Percentiles rank a stretch among this genome's conserved stretches.
Conservation (phyloP, 2,888 invertebrate genomes). For the Halocaridina rubra region DNA sequence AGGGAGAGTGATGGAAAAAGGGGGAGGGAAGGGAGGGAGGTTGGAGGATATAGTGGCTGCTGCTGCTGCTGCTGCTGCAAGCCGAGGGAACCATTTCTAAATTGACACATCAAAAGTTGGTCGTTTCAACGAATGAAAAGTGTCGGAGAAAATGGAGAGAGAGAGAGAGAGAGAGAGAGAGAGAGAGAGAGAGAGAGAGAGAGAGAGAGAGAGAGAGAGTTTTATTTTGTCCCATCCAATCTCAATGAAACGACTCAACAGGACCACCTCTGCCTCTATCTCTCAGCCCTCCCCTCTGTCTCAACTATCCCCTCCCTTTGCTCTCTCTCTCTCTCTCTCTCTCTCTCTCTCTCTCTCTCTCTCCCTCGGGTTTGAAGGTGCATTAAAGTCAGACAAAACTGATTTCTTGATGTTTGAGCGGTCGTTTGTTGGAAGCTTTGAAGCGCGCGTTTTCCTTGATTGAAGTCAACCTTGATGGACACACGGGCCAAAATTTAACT, state of each 20-base stretch:
- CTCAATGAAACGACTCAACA: slow-evolving; percentile 47
- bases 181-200: background rate
- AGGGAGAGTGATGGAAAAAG: background rate
- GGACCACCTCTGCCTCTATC: background rate
- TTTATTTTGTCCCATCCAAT: slow-evolving; percentile 51
- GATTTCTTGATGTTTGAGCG: slow-evolving; percentile 51
- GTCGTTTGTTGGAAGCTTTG: slow-evolving; percentile 37
- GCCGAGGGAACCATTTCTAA: background rate
- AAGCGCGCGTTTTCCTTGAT: slow-evolving; percentile 42
- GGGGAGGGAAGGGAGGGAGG: background rate
- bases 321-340: background rate
- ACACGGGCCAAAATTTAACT: background rate
- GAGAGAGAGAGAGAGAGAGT: slow-evolving; percentile 4
- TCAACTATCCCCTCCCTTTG: no score
- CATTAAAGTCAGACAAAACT: slow-evolving; percentile 53
- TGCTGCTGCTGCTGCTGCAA: slow-evolving; percentile 22
- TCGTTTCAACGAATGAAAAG: slow-evolving; percentile 39
- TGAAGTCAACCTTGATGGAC: slow-evolving; percentile 40
- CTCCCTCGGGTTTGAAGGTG: slow-evolving; percentile 35
- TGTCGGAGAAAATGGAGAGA: background rate
- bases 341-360: background rate
- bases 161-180: background rate
- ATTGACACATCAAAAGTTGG: slow-evolving; percentile 44
- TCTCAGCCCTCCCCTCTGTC: background rate
- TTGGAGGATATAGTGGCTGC: background rate